phyloP scores from a whole-genome alignment of 2,797 vertebrate species.

The Orestias chungarensis region DNA sequence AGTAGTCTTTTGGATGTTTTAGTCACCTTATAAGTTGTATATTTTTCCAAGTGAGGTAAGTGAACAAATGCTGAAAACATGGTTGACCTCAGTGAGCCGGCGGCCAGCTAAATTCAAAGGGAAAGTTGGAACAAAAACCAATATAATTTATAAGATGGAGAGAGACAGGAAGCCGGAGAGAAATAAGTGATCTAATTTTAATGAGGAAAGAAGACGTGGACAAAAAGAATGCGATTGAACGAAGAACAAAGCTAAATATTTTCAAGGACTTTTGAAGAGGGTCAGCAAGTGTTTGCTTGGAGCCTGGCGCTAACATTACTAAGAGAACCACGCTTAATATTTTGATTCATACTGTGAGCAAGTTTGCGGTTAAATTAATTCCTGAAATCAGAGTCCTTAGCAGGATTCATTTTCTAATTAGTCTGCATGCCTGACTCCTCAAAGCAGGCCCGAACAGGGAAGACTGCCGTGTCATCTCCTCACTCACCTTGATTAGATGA shows the following conservation, averaged over 20 bases:
- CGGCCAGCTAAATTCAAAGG: slow-evolving; percentile 18
- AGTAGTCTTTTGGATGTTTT: slow-evolving; percentile 13
- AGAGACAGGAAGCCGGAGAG: background rate
- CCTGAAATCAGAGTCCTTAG: slow-evolving; percentile 37
- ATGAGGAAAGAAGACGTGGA: slow-evolving; percentile 12
- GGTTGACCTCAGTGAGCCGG: slow-evolving; percentile 22
- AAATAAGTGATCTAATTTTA: background rate
- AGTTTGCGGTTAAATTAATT: slow-evolving; percentile 34
- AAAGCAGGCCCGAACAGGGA: slow-evolving; percentile 22
- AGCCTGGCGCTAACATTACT: slow-evolving; percentile 24
- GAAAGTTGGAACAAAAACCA: slow-evolving; percentile 20
- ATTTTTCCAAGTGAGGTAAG: slow-evolving; percentile 7
- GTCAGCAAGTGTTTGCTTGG: slow-evolving; percentile 22
- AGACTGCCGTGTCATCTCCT: slow-evolving; percentile 22
- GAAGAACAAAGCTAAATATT: slow-evolving; percentile 9
- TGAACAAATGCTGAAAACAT: slow-evolving; percentile 10
- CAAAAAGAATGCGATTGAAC: slow-evolving; percentile 4
- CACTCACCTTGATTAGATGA: slow-evolving; percentile 40
- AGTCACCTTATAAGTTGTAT: slow-evolving; percentile 19
- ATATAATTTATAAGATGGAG: slow-evolving; percentile 16
- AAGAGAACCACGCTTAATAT: slow-evolving; percentile 41
- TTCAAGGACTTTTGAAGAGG: slow-evolving; percentile 24
- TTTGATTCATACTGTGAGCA: slow-evolving; percentile 47
- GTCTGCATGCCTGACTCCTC: slow-evolving; percentile 32
- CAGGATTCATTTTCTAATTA: slow-evolving; percentile 47